Conservation (phyloP, 2,797 vertebrate genomes). For the Anguilla pacifica region DNA sequence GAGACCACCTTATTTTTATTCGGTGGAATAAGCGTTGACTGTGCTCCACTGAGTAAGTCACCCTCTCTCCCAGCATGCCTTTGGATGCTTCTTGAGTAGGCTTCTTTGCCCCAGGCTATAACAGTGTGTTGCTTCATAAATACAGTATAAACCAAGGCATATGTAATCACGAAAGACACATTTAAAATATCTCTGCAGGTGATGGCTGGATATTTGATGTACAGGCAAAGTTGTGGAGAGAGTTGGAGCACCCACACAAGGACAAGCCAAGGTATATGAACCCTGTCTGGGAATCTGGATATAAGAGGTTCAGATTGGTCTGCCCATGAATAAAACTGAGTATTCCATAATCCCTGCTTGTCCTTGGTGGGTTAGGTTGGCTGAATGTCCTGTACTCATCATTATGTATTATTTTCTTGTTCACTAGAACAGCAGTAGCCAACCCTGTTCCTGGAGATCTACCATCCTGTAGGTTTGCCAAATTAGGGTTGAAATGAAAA, state of each 20-base stretch:
- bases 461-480: no score
- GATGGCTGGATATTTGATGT: constrained; percentile 89
- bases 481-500: no score
- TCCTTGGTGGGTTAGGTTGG: neutral
- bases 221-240: constrained; percentile 83
- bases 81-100: neutral
- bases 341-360: neutral
- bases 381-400: no score
- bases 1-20: constrained; percentile 87
- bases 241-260: constrained; percentile 82
- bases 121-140: neutral
- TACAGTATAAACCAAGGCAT: neutral
- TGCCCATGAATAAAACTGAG: neutral
- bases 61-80: neutral
- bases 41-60: constrained; percentile 88
- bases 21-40: constrained; percentile 89
- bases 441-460: no score
- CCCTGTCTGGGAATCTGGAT: neutral
- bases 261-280: constrained; percentile 84
- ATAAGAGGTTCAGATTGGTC: neutral
- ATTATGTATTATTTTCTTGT: no score
- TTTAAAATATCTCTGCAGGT: constrained; percentile 66
- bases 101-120: neutral
- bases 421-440: no score
- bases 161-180: neutral